Evolutionary conservation across 2,113 vertebrate genomes (phyloP).

Genomic region (Oreochromis niloticus): DNA sequence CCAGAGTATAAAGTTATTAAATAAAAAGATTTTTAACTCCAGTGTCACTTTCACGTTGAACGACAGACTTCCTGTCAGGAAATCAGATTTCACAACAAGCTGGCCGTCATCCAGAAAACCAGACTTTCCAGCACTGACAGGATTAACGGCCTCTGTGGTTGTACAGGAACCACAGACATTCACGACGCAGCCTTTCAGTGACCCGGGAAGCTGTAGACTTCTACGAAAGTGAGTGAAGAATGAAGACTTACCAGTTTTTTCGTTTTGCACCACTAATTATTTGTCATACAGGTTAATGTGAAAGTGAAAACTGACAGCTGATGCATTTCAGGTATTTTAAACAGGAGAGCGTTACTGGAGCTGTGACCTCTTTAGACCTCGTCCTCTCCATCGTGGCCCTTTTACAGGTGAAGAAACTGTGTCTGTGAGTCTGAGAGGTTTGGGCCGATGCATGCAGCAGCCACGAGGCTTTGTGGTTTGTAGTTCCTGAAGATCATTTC

Average conservation of each 20-base stretch:
- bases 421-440: neutral
- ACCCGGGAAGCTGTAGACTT: too few species aligned
- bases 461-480: neutral
- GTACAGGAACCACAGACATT: too few species aligned
- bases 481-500: neutral
- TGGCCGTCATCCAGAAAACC: too few species aligned
- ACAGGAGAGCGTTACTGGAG: fast-evolving
- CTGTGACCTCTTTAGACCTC: neutral
- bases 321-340: neutral
- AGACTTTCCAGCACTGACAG: too few species aligned
- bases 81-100: too few species aligned
- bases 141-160: too few species aligned
- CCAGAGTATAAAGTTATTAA: too few species aligned
- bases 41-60: too few species aligned
- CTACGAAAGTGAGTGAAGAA: too few species aligned
- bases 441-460: neutral
- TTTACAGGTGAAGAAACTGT: neutral
- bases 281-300: fast-evolving
- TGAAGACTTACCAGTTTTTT: fast-evolving
- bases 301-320: fast-evolving
- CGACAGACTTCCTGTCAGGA: too few species aligned
- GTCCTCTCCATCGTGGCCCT: neutral
- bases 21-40: too few species aligned
- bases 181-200: too few species aligned
- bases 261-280: fast-evolving